These are phyloP conservation scores for Chamaedrilus cognettii DNA, from an alignment of 2,888 invertebrate species.

Conservation along the genomic window DNA sequence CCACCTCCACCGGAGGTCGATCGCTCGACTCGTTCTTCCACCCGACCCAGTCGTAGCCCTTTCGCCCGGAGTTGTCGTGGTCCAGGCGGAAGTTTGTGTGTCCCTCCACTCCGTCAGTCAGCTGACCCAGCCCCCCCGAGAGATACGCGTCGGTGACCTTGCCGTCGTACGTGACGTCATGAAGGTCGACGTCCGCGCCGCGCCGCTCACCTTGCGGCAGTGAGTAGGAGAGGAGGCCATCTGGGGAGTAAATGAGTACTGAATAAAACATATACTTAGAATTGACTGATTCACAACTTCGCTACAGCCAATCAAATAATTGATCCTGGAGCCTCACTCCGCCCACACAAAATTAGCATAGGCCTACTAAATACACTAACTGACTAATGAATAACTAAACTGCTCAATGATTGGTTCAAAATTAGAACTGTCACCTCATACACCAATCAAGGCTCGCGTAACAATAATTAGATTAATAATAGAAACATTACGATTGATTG, in stretches of 20 bases:
- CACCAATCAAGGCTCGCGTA: neutral
- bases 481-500: neutral
- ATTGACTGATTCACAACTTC: too few species aligned
- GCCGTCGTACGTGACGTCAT: conserved; percentile 85
- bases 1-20: conserved; percentile 63
- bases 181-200: conserved; percentile 78
- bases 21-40: conserved; percentile 66
- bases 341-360: too few species aligned
- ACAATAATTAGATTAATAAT: neutral
- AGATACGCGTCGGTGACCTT: conserved; percentile 58
- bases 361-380: too few species aligned
- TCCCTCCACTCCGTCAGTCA: conserved; percentile 78
- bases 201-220: conserved; percentile 87
- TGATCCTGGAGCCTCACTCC: too few species aligned
- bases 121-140: conserved; percentile 78
- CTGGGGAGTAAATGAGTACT: conserved; percentile 63
- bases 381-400: too few species aligned
- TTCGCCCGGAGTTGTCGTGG: conserved; percentile 62
- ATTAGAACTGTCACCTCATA: too few species aligned
- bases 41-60: conserved; percentile 81
- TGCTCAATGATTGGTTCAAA: too few species aligned
- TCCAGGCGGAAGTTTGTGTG: conserved; percentile 73
- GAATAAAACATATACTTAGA: too few species aligned
- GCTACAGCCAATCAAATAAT: too few species aligned
- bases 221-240: conserved; percentile 81